Base-by-base conservation (phyloP, 2,797 vertebrate genomes). In the Rhinatrema bivittatum region DNA sequence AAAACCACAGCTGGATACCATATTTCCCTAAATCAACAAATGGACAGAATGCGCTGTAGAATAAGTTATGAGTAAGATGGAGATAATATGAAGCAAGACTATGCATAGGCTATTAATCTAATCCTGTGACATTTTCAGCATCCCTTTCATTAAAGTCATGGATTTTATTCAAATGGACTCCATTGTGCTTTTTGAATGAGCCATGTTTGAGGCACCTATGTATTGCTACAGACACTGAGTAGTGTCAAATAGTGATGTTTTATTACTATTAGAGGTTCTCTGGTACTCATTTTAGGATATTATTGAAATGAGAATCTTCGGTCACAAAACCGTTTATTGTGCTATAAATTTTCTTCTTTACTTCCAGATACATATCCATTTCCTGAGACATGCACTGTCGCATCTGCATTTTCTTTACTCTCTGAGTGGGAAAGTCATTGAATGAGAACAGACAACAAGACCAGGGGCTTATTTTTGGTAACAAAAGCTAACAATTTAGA, bases 151-250 rank as follows among this genome's bases (percentile, higher is more conserved):
- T 54, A 44, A 66, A 61, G 36, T 54, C 25, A 2, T 49, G 57
- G 57, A 58, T 65, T 63, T 72, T 68, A 68, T 68, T 70, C 50
- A 68, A 68, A 70, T 62, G 41, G 45, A 60, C 58, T 64, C 60
- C 58, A 56, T 17, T 57, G 62, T 47, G 50, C 57, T 70, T 74
- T 70, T 66, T 71, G 72, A 66, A 57, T 60, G 55, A 54, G 53
- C 38, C 43, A 25, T 32, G 63, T 68, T 72, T 70, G 59, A 72
- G 64, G 53, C 57, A 58, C 39, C 31, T 66, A 65, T 51, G 64
- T 65, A 53, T 68, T 65, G 56, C 57, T 66, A 59, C 55, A 62
- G 35, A 60, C 65, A 62, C 52, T 63, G 59, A n/a, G 45, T 59
- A 68, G 65, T 61, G 54, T 65, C 61, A 67, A 57, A 50, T 45